These are phyloP conservation scores for Hedya salicella DNA, from an alignment of 2,888 invertebrate genomes.

Conservation along the genomic window DNA sequence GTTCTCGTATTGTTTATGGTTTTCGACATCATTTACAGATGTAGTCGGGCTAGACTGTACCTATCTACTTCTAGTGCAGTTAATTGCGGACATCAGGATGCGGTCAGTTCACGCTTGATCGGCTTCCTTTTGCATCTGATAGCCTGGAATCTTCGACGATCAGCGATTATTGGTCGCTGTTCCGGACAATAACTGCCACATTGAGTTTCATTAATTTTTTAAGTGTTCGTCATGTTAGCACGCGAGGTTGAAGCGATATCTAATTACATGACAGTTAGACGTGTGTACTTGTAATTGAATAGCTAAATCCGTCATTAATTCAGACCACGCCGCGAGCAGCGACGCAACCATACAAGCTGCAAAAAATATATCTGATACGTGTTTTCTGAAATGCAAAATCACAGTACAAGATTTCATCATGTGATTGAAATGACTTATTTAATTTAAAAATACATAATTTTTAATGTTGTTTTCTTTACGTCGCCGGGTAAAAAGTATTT, in stretches of 20 bases:
- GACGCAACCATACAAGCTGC: too few species aligned
- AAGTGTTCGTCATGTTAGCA: neutral
- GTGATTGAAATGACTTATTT: too few species aligned
- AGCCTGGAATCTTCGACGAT: slow-evolving; percentile 1
- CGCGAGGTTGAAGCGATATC: neutral
- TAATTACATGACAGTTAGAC: slow-evolving; percentile 19
- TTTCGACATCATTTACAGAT: too few species aligned
- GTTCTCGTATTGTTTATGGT: too few species aligned
- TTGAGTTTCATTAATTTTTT: slow-evolving; percentile 17
- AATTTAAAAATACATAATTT: too few species aligned
- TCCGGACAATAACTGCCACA: slow-evolving; percentile 7
- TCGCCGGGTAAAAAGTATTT: too few species aligned
- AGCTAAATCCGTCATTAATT: neutral
- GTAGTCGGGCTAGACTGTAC: neutral
- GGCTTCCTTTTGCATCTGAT: slow-evolving; percentile 15
- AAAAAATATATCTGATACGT: too few species aligned
- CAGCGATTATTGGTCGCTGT: slow-evolving; percentile 3
- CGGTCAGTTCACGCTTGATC: slow-evolving; percentile 34
- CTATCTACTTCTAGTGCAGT: slow-evolving; percentile 21
- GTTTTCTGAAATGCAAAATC: too few species aligned
- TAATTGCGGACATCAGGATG: slow-evolving; percentile 31
- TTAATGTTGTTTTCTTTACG: too few species aligned
- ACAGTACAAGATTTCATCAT: too few species aligned
- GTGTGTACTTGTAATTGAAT: neutral
- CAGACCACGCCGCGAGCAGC: too few species aligned